phyloP scores from a whole-genome alignment of 2,797 vertebrate species.

The Hoplostethus mediterraneus region DNA sequence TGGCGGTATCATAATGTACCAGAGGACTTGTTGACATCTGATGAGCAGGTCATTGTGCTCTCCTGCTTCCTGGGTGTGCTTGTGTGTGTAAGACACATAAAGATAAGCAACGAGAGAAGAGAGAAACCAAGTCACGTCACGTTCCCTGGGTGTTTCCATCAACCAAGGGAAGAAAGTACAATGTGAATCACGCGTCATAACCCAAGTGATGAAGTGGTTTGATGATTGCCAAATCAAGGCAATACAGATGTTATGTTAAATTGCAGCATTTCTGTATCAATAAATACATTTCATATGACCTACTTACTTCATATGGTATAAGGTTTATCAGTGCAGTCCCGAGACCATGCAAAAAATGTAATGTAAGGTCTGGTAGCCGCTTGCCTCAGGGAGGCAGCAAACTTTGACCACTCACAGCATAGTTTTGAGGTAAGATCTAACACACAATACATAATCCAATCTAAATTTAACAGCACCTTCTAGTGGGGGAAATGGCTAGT shows the following conservation, averaged over 20 bases:
- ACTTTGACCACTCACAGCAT: too few relatives aligned
- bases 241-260: neutral
- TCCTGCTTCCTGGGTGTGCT: constrained; percentile 5
- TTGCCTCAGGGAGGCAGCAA: neutral
- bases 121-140: neutral
- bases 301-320: neutral
- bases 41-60: constrained; percentile 35
- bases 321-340: too few relatives aligned
- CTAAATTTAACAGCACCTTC: constrained; percentile 20
- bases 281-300: neutral
- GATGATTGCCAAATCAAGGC: neutral
- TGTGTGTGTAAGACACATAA: neutral
- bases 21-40: constrained; percentile 11
- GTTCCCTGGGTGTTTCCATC: neutral
- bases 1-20: constrained; percentile 28
- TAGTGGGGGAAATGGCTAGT: constrained; percentile 13
- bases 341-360: neutral
- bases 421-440: too few relatives aligned
- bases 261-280: too few relatives aligned
- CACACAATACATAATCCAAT: neutral
- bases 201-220: too few relatives aligned
- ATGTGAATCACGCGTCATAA: too few relatives aligned
- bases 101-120: neutral
- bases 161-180: neutral
- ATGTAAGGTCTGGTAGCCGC: neutral